These are phyloP conservation scores for Pararge aegeria DNA, from an alignment of 1,140 invertebrate species.

Conservation along the genomic window DNA sequence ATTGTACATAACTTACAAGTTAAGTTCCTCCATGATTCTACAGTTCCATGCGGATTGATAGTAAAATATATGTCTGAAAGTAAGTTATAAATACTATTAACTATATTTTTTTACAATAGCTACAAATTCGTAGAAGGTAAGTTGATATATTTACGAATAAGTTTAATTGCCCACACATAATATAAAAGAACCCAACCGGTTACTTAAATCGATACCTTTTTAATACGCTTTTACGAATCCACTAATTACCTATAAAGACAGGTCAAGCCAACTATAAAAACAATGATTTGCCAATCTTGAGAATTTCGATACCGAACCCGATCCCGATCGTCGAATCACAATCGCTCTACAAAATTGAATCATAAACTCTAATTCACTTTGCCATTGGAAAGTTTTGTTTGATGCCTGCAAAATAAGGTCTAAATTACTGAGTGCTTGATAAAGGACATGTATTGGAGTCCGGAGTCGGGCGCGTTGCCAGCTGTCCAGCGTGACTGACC, in stretches of 20 bases:
- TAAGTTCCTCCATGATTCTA: too few species aligned
- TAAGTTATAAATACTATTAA: too few species aligned
- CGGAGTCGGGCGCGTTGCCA: constrained; percentile 7
- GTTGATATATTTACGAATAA: too few species aligned
- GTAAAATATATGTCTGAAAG: too few species aligned
- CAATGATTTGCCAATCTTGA: background rate
- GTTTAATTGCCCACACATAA: too few species aligned
- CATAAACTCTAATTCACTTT: background rate
- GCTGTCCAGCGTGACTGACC: constrained; percentile 10
- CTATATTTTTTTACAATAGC: too few species aligned
- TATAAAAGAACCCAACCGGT: too few species aligned
- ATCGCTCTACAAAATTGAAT: background rate
- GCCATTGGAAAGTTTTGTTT: background rate
- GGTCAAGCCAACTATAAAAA: background rate
- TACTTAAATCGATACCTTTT: background rate
- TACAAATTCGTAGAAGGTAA: too few species aligned
- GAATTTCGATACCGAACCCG: background rate
- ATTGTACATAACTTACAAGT: too few species aligned
- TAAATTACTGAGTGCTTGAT: background rate
- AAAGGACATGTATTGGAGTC: constrained; percentile 3
- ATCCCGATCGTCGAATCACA: background rate
- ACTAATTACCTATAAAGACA: background rate
- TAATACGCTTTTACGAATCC: background rate
- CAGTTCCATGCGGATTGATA: too few species aligned
- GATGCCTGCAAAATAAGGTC: background rate